phyloP scores from a whole-genome alignment of 2,797 vertebrate genomes.

The Catamblyrhynchus diadema region DNA sequence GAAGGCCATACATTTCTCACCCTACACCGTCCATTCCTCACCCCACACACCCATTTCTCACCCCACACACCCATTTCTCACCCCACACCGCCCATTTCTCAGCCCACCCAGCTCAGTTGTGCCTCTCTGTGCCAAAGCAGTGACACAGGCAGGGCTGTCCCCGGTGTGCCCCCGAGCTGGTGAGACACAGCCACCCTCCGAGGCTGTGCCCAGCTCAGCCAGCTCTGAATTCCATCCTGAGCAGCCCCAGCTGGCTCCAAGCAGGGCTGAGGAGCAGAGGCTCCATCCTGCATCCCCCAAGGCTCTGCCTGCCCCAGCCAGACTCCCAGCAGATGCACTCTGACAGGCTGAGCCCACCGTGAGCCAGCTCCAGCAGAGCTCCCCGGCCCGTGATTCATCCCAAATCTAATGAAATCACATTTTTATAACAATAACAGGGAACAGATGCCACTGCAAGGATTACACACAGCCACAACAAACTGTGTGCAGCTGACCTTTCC shows the following conservation, averaged over 20 bases:
- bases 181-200: not conserved
- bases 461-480: not conserved
- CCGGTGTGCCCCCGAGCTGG: not conserved
- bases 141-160: fast-evolving
- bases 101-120: not conserved
- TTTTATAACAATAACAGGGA: constrained; percentile 18
- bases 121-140: not conserved
- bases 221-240: not conserved
- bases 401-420: not conserved
- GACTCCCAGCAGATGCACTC: not conserved
- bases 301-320: not conserved
- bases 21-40: too few species aligned
- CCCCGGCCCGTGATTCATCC: not conserved
- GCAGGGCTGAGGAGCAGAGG: not conserved
- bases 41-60: too few species aligned
- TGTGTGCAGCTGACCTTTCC: constrained; percentile 41
- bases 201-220: not conserved
- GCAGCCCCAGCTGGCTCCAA: not conserved
- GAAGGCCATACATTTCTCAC: not conserved
- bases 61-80: fast-evolving
- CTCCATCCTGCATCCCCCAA: not conserved
- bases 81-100: too few species aligned
- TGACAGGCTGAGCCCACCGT: not conserved
- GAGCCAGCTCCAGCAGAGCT: not conserved
- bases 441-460: constrained; percentile 33